Evolutionary conservation across 1,140 invertebrate genomes (phyloP).

Genomic region (Adoxophyes honmai): DNA sequence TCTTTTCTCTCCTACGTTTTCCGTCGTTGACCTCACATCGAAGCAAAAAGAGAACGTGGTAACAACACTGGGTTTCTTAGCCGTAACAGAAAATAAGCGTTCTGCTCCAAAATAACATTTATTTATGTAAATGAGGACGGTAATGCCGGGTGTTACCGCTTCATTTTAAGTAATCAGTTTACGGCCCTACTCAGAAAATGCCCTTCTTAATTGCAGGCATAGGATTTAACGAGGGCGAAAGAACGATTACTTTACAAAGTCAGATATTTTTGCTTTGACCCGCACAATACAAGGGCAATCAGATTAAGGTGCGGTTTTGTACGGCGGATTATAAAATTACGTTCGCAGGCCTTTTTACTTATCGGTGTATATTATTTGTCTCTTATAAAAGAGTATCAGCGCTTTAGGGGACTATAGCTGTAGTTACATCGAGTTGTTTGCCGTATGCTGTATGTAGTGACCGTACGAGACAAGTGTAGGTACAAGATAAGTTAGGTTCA

Average conservation of each 20-base stretch:
- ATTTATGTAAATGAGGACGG: constrained; percentile 53
- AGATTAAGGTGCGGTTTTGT: no score
- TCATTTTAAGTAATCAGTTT: constrained; percentile 60
- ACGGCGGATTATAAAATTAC: no score
- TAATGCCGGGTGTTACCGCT: constrained; percentile 52
- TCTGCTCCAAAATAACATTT: constrained; percentile 42
- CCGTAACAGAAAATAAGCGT: constrained; percentile 30
- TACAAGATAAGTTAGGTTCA: no score
- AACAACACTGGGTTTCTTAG: constrained; percentile 9
- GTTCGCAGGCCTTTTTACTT: no score
- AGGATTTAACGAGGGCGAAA: constrained; percentile 55
- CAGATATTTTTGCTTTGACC: constrained; percentile 29
- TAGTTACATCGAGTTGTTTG: no score
- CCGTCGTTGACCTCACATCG: background rate
- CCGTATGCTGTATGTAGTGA: no score
- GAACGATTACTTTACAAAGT: constrained; percentile 45
- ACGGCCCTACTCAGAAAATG: constrained; percentile 34
- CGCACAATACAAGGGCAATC: background rate
- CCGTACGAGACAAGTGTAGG: no score
- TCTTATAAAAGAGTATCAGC: no score
- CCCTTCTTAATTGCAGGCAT: constrained; percentile 56
- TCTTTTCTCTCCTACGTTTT: no score
- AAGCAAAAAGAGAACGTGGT: constrained; percentile 5
- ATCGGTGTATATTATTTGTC: no score
- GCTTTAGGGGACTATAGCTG: no score